phyloP scores from a whole-genome alignment of 2,113 vertebrate species.

The Willisornis vidua region DNA sequence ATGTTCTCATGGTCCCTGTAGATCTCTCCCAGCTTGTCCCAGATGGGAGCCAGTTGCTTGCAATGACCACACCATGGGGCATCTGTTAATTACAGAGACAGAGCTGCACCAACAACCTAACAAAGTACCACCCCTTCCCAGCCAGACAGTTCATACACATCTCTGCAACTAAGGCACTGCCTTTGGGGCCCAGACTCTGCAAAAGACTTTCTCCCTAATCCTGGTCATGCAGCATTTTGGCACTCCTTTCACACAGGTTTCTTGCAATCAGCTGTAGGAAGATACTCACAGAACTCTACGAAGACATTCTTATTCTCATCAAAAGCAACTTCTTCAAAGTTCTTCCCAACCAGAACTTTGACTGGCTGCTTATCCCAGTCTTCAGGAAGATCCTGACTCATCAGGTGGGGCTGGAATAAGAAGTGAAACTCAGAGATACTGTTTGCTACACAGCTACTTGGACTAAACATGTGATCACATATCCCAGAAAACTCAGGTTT shows the following conservation, averaged over 20 bases:
- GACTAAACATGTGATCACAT: not conserved
- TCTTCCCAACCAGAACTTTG: conserved; percentile 91
- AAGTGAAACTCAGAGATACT: not conserved
- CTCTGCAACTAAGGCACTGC: not conserved
- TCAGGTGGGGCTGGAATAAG: conserved; percentile 87
- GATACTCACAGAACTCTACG: conserved; percentile 93
- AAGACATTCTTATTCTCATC: conserved; percentile 91
- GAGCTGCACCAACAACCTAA: not conserved
- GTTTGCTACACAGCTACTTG: not conserved
- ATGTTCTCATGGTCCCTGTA: conserved; percentile 83
- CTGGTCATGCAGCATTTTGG: not conserved
- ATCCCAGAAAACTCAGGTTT: not conserved
- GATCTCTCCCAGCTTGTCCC: conserved; percentile 94
- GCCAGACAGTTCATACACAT: not conserved
- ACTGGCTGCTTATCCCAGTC: conserved; percentile 96
- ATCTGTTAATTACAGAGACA: conserved; percentile 74
- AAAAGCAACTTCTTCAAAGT: conserved; percentile 95
- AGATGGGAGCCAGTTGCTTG: conserved; percentile 96
- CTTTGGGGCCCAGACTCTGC: no score
- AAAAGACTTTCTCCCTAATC: not conserved
- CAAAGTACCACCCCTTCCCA: not conserved
- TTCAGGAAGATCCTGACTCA: conserved; percentile 95
- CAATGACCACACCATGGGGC: conserved; percentile 99
- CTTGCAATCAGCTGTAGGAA: not conserved
- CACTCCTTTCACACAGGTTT: not conserved